Evolutionary conservation across 2,113 vertebrate species (phyloP), one percentile per base, ranked within the genome.

Genomic region (Chionis minor): DNA sequence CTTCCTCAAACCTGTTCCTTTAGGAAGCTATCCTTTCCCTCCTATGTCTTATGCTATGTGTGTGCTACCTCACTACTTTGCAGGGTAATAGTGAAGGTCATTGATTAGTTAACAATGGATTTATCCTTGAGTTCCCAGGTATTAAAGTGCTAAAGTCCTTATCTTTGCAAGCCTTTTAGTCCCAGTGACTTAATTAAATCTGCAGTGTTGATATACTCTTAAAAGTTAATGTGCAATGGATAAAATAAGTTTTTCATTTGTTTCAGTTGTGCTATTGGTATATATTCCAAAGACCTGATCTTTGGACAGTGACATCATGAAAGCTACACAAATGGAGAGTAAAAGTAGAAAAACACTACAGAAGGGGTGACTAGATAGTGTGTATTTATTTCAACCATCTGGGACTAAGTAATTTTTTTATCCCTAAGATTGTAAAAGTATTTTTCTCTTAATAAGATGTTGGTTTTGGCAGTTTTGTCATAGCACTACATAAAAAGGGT

Each of bases 1-100:
- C 26, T 78, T 38, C 58, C 47, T 78, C 13, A 24, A 22, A 81
- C n/a, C 16, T 49, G 27, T 15, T 77, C 30, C 16, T 82, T 21
- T 55, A 56, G 56, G 51, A 65, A 71, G 42, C 44, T 77, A 17
- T 49, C 52, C 24, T 54, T 66, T 42, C 30, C 20, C 8, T 67
- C 51, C 38, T 27, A 44, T 27, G 33, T 7, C 3, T 55, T 84
- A 33, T 0, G 10, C 61, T 40, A 14, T 1, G 0, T 17, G 4
- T 45, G 17, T 63, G 32, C 51, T 62, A 22, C n/a, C 17, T 59
- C 44, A 47, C 16, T 79, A 4, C n/a, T 22, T 61, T 44, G 26
- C 49, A 69, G 52, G 54, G 21, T 66, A 35, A 33, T 14, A 13
- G 6, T 56, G n/a, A 87, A 59, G 19, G 12, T n/a, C 21, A 42